Conservation (phyloP, 1,140 invertebrate genomes). For the Zaprionus africanus region DNA sequence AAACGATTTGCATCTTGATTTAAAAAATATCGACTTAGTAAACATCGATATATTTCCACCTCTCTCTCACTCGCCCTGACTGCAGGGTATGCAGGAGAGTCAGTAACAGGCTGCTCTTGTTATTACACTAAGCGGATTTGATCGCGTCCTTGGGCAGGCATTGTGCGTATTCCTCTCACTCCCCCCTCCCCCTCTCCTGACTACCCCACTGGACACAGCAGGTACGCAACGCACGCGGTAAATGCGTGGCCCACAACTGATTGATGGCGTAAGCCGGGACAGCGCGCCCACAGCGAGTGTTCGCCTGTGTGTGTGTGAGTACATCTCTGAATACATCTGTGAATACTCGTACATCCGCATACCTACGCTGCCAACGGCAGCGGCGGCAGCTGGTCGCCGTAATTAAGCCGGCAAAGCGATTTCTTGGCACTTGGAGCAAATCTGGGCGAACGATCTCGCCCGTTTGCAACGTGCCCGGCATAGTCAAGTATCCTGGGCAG, state of each 20-base stretch:
- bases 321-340: not conserved
- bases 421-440: slow-evolving; percentile 41
- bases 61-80: not conserved
- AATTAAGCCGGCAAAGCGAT: slow-evolving; percentile 64
- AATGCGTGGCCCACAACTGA: slow-evolving; percentile 43
- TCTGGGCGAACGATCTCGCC: slow-evolving; percentile 57
- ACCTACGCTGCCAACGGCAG: slow-evolving; percentile 38
- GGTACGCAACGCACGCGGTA: not conserved
- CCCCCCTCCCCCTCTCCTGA: not conserved
- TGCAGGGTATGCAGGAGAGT: slow-evolving; percentile 10
- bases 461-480: slow-evolving; percentile 63
- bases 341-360: slow-evolving; percentile 60
- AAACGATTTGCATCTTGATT: no score
- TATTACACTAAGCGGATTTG: slow-evolving; percentile 74
- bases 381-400: slow-evolving; percentile 40
- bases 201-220: not conserved
- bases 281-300: slow-evolving; percentile 17
- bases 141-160: slow-evolving; percentile 62
- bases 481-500: slow-evolving; percentile 47
- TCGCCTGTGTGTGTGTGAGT: no score
- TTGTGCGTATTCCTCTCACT: slow-evolving; percentile 35
- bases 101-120: slow-evolving; percentile 46
- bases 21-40: no score
- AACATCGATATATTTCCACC: no score
- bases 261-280: slow-evolving; percentile 68